Evolutionary conservation across 2,888 invertebrate species (phyloP), one percentile per base, ranked within the genome.

Genomic region (Ichneumoninae sp.): DNA sequence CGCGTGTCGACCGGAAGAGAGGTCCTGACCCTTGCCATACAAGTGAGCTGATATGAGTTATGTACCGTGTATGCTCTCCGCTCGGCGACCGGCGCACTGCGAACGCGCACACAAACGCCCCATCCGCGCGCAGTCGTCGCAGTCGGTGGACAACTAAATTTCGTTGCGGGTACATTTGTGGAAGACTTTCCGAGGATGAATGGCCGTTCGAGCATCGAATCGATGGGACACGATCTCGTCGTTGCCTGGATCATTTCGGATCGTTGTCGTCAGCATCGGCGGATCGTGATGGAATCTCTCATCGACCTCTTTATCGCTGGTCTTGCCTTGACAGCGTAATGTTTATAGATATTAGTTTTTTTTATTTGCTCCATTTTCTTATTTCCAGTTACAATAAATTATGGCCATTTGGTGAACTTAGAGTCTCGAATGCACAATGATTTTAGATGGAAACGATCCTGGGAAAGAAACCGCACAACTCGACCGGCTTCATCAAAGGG

Each of bases 1-100:
- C 86, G 85, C 86, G 86, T 86, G 86, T 86, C 86, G 81, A 86
- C 85, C 83, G 83, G 83, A 83, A 83, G 81, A 80, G 76, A 81
- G 78, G 80, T 80, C 82, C 66, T 72, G 83, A 81, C 84, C 84
- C 83, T 78, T 81, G 83, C 77, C 62, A 71, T 82, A 71, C 76
- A 71, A 76, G 76, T 76, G 76, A 82, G 76, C 47, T 71, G 76
- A 77, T 82, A 82, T 82, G 81, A 82, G 70, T 82, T 82, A 82
- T 82, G 81, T 65, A 71, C 81, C 81, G 65, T n/a, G 71, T 76
- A 52, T 57, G 30, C 47, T 47, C 74, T 26, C 22, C 30, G 50
- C 62, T 62, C 33, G 47, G 30, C 22, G 72, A 60, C 57, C 60
- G 60, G 7, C 62, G 62, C 62, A 62, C 30, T 50, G 74, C 47